Evolutionary conservation across 2,888 invertebrate species (phyloP), one percentile per base, ranked within the genome.

Genomic region (Diploptera punctata): DNA sequence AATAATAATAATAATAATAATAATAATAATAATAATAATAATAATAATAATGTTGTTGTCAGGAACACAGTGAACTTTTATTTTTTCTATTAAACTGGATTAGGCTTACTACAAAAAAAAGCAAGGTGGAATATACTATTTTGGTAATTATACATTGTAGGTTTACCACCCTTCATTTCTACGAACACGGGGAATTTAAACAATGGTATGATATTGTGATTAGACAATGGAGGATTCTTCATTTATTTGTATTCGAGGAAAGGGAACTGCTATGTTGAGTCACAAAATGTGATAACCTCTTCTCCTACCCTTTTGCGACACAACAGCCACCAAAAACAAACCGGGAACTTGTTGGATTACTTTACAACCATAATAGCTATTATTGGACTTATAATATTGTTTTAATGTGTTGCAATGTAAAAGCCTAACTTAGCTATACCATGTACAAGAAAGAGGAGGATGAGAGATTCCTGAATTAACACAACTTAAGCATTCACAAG

Each of bases 381-480:
- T 83, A 83, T 83, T 81, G 80, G 83, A 83, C 83, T 83, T 83
- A 83, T 82, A 80, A 82, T 82, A 82, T 83, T 82, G 83, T 83
- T 82, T 81, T 82, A 83, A 83, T 83, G 83, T 80, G 78, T 31
- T 52, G 24, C 47, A 47, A 68, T 62, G 61, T 62, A 67, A 38
- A 43, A 31, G 61, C 60, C 21, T 54, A 26, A 68, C 26, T 65
- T 26, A 65, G 19, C 62, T 65, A 43, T 65, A 38, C 43, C 21
- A 44, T 24, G 47, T 47, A 65, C 18, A 62, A 18, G 16, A 29
- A 5, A 38, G n/a, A 33, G 19, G 24, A 24, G 44, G 24, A 13
- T 18, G 61, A 13, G 18, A 24, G 65, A 43, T 43, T 65, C 24
- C 44, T 43, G 24, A 65, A 33, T 38, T 61, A 33, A n/a, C 61